These are phyloP conservation scores for Archocentrus centrarchus DNA, from an alignment of 2,113 vertebrate genomes.

Conservation along the genomic window DNA sequence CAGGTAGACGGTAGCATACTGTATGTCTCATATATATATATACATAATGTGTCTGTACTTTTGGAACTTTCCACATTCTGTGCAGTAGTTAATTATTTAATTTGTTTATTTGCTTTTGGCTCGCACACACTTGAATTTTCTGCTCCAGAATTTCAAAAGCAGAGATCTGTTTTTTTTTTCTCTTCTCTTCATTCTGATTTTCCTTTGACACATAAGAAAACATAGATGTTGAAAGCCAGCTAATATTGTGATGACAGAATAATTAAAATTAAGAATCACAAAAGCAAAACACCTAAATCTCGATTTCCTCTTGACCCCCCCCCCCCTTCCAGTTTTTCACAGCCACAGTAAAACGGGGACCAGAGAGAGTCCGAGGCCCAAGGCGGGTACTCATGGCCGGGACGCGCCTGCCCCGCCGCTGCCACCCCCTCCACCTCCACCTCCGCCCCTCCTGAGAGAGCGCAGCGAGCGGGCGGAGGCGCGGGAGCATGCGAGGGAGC, in stretches of 20 bases:
- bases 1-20: slow-evolving; percentile 19
- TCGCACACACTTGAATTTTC: not conserved
- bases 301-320: not conserved
- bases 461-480: slow-evolving; percentile 88
- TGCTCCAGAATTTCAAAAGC: not conserved
- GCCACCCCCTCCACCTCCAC: slow-evolving; percentile 74
- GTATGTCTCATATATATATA: not conserved
- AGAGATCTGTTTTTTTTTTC: not conserved
- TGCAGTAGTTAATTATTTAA: not conserved
- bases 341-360: slow-evolving; percentile 87
- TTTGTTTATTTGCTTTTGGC: slow-evolving; percentile 17
- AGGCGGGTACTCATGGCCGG: slow-evolving; percentile 61
- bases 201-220: not conserved
- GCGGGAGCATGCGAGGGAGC: slow-evolving; percentile 82
- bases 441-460: slow-evolving; percentile 87
- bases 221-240: not conserved
- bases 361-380: slow-evolving; percentile 78
- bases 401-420: slow-evolving; percentile 63
- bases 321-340: slow-evolving; percentile 86
- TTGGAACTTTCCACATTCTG: slow-evolving; percentile 22
- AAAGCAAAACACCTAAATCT: not conserved
- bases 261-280: not conserved
- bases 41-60: not conserved
- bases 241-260: not conserved
- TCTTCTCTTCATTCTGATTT: not conserved